phyloP scores from a whole-genome alignment of 2,888 invertebrate species.

The Scaptomyza polygonia region DNA sequence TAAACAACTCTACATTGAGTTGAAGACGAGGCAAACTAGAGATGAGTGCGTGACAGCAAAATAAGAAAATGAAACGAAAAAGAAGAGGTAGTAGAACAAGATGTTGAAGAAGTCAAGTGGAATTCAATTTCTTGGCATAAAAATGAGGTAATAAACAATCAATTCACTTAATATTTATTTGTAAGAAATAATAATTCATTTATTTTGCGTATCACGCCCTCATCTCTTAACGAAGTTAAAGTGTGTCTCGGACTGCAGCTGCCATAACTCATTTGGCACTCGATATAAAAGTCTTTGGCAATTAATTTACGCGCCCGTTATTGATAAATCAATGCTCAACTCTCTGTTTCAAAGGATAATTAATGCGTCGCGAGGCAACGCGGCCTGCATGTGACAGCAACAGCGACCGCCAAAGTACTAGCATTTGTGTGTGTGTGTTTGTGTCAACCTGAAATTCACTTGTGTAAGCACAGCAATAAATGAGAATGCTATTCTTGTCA shows the following conservation, averaged over 20 bases:
- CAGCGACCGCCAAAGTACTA: conserved; percentile 12
- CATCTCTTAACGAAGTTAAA: not conserved
- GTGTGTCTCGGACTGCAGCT: conserved; percentile 19
- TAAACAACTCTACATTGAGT: conserved; percentile 55
- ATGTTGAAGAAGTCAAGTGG: too few species aligned
- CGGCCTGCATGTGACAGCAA: conserved; percentile 60
- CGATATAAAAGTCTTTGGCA: conserved; percentile 71
- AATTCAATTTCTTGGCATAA: too few species aligned
- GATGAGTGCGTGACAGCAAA: not conserved
- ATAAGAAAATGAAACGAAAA: not conserved
- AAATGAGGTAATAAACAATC: too few species aligned
- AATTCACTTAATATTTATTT: too few species aligned
- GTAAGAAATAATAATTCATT: not conserved
- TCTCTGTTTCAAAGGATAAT: conserved; percentile 67
- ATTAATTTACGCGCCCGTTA: conserved; percentile 68
- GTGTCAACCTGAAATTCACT: conserved; percentile 2
- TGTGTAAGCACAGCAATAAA: not conserved
- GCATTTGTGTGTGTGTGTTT: conserved; percentile 1
- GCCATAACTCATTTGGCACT: conserved; percentile 64
- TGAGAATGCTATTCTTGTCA: not conserved
- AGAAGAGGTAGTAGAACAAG: too few species aligned
- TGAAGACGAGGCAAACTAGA: not conserved
- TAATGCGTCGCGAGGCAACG: conserved; percentile 61
- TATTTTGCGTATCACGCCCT: conserved; percentile 15
- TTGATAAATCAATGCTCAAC: conserved; percentile 72